These are phyloP conservation scores for Hemichromis elongatus DNA, from an alignment of 2,113 vertebrate genomes.

Conservation along the genomic window DNA sequence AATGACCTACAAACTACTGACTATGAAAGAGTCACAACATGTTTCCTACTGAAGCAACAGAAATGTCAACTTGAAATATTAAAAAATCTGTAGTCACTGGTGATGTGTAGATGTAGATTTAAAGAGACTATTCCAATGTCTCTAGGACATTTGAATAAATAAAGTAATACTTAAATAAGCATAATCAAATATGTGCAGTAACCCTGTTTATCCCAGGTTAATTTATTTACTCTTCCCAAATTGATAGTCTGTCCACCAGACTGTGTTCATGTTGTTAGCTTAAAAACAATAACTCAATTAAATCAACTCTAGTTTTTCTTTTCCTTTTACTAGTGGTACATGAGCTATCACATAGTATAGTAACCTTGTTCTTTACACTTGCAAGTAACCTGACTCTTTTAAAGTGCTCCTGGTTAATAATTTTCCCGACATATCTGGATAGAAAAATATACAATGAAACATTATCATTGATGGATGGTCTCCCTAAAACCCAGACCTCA, in stretches of 20 bases:
- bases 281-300: neutral
- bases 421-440: neutral
- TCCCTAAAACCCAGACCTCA: neutral
- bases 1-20: slow-evolving; percentile 22
- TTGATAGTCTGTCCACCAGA: neutral
- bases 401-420: neutral
- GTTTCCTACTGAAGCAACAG: neutral
- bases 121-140: neutral
- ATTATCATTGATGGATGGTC: neutral
- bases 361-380: neutral
- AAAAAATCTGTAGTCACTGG: neutral
- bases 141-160: neutral
- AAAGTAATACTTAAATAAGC: neutral
- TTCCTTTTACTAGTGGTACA: neutral
- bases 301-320: neutral
- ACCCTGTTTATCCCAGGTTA: neutral
- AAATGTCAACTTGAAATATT: neutral
- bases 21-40: slow-evolving; percentile 12
- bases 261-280: neutral
- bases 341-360: neutral
- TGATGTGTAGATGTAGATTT: neutral
- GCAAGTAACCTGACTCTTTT: neutral
- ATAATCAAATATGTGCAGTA: neutral
- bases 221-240: neutral
- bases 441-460: neutral